These are phyloP conservation scores for Morus bassanus DNA, from an alignment of 2,797 vertebrate species.

Conservation along the genomic window DNA sequence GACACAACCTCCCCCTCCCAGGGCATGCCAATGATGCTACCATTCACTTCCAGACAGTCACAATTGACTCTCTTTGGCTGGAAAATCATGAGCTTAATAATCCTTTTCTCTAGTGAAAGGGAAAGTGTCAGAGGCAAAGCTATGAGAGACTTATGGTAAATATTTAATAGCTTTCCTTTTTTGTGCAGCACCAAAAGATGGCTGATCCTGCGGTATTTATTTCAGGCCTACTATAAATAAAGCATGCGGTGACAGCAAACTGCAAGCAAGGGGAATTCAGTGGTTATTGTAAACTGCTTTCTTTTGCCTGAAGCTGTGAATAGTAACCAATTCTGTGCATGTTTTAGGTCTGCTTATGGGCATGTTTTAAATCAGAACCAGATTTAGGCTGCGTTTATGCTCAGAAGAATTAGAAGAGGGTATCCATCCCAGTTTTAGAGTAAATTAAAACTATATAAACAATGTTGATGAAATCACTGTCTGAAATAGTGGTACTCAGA, in stretches of 20 bases:
- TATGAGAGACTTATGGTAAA: not conserved
- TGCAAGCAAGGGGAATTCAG: not conserved
- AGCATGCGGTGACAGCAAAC: slow-evolving; percentile 33
- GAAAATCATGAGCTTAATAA: not conserved
- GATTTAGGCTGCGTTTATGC: not conserved
- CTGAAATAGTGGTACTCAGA: not conserved
- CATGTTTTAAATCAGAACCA: not conserved
- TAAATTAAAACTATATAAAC: not conserved
- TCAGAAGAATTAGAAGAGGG: not conserved
- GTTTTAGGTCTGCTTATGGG: not conserved
- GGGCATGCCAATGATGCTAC: not conserved
- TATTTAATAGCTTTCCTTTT: slow-evolving; percentile 43
- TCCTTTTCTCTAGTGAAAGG: not conserved
- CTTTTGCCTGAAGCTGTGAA: slow-evolving; percentile 33
- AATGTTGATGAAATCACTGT: not conserved
- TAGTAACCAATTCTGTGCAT: not conserved
- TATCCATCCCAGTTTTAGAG: not conserved
- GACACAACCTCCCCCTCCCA: not conserved
- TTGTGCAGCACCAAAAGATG: slow-evolving; percentile 6
- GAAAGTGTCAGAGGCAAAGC: not conserved
- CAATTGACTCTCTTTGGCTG: not conserved
- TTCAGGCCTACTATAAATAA: slow-evolving; percentile 56
- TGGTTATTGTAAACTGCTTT: slow-evolving; percentile 19
- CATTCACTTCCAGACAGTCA: not conserved
- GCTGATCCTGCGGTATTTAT: slow-evolving; percentile 50